Evolutionary conservation across 2,113 vertebrate genomes (phyloP).

Genomic region (Platysternon megacephalum): DNA sequence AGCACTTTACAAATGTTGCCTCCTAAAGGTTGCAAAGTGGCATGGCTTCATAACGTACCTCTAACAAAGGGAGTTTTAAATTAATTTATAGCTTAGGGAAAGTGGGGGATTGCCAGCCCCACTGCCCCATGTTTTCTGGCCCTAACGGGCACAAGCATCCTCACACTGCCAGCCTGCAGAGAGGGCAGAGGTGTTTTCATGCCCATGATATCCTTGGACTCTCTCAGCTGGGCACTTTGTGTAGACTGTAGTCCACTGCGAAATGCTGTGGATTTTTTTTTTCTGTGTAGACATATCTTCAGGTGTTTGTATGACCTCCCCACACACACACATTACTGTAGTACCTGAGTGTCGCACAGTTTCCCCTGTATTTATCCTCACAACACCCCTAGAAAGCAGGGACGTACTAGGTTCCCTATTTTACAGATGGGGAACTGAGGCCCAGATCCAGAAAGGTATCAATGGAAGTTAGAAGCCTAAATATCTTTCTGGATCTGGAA

Average conservation of each 20-base stretch:
- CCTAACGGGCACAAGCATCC: not conserved
- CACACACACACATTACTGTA: rapidly evolving
- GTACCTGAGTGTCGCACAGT: rapidly evolving
- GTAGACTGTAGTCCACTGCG: not conserved
- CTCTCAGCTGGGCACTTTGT: not conserved
- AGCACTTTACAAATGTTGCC: not conserved
- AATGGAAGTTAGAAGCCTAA: not conserved
- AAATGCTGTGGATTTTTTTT: not conserved
- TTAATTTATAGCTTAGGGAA: rapidly evolving
- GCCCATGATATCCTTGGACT: not conserved
- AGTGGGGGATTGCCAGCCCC: not conserved
- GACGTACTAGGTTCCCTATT: rapidly evolving
- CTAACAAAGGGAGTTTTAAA: slow-evolving; percentile 14
- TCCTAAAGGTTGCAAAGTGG: not conserved
- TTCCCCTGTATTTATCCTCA: not conserved
- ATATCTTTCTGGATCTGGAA: not conserved
- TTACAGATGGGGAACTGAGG: not conserved
- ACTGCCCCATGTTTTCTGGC: not conserved
- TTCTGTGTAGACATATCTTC: too few relatives aligned
- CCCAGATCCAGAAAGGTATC: not conserved
- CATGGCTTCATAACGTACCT: slow-evolving; percentile 21
- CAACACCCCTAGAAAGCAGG: not conserved
- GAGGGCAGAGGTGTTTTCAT: not conserved
- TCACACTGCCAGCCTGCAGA: not conserved
- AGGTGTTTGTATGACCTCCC: too few relatives aligned